Evolutionary conservation across 2,888 invertebrate genomes (phyloP).

Genomic region (Crepidodera aurea): DNA sequence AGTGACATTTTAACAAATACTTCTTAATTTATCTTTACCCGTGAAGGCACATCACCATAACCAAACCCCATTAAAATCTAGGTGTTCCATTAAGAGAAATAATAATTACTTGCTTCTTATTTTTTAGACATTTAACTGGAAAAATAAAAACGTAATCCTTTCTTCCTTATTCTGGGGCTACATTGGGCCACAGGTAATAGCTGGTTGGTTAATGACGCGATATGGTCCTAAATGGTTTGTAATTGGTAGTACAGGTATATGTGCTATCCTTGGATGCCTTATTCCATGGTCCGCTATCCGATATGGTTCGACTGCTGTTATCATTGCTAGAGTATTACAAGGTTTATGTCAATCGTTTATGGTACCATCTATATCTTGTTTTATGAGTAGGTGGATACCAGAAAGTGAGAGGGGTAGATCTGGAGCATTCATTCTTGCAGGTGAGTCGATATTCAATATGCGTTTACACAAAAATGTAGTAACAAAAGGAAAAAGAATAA

Average conservation of each 20-base stretch:
- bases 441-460: constrained; percentile 71
- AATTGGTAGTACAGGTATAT: constrained; percentile 65
- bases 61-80: too few species aligned
- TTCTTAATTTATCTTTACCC: too few species aligned
- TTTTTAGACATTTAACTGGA: constrained; percentile 23
- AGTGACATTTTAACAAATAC: too few species aligned
- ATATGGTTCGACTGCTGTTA: constrained; percentile 69
- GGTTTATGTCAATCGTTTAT: constrained; percentile 79
- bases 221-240: constrained; percentile 79
- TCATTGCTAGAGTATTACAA: constrained; percentile 72
- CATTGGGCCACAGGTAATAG: constrained; percentile 74
- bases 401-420: constrained; percentile 72
- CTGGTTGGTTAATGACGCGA: constrained; percentile 73
- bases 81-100: too few species aligned
- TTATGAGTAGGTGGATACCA: constrained; percentile 82
- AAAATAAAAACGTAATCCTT: constrained; percentile 64
- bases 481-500: too few species aligned
- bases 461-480: neutral
- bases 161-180: constrained; percentile 86
- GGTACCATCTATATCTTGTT: constrained; percentile 74
- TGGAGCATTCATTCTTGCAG: constrained; percentile 62
- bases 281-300: constrained; percentile 74
- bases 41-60: too few species aligned
- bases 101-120: too few species aligned
- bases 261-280: constrained; percentile 70